phyloP scores from a whole-genome alignment of 2,888 invertebrate genomes.

The Iphiclides podalirius region DNA sequence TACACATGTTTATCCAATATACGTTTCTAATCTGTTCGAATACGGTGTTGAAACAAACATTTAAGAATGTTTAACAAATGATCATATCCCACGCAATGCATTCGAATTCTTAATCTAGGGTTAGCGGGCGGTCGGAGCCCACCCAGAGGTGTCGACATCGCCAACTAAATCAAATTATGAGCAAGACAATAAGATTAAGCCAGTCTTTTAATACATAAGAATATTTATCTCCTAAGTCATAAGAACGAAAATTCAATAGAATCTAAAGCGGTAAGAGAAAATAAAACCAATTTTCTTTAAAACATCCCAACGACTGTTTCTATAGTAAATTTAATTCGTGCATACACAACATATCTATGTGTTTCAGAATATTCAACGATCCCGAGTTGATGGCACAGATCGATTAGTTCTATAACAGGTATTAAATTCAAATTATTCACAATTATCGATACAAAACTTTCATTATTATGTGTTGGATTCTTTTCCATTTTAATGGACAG shows the following conservation, averaged over 20 bases:
- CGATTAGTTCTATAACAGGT: conserved; percentile 4
- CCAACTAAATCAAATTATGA: conserved; percentile 68
- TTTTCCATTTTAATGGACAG: neutral
- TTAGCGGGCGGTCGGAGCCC: conserved; percentile 69
- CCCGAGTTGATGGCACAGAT: conserved; percentile 7
- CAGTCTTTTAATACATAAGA: conserved; percentile 11
- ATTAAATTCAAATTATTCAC: neutral
- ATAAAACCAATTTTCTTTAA: conserved; percentile 7
- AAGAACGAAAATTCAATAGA: conserved; percentile 35
- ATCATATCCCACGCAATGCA: conserved; percentile 62
- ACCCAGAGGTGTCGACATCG: conserved; percentile 75
- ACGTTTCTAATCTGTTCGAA: conserved; percentile 56
- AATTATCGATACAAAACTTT: neutral
- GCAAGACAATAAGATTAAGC: conserved; percentile 35
- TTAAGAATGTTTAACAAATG: conserved; percentile 63
- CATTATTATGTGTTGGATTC: neutral
- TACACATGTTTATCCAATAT: conserved; percentile 34
- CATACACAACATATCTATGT: no score
- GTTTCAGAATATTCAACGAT: conserved; percentile 11
- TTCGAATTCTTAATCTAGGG: conserved; percentile 61
- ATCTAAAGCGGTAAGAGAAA: neutral
- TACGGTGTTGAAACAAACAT: conserved; percentile 66
- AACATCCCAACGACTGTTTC: conserved; percentile 11
- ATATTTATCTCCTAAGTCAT: conserved; percentile 29
- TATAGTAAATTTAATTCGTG: conserved; percentile 24